Conservation (phyloP, 2,888 invertebrate species). For the Rhyacophila evoluta region DNA sequence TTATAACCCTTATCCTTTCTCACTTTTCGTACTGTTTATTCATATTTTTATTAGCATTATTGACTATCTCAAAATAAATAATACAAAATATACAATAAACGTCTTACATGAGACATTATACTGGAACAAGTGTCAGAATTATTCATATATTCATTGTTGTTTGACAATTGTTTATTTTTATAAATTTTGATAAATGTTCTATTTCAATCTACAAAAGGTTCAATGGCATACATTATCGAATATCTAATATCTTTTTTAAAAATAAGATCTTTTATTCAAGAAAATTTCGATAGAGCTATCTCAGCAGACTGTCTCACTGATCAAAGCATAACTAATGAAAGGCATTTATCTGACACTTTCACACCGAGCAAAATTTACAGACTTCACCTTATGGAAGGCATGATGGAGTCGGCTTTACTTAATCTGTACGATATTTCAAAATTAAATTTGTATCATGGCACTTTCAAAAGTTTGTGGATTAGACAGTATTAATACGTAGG, state of each 20-base stretch:
- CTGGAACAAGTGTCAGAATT: too few relatives aligned
- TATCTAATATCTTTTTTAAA: background rate
- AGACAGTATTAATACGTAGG: background rate
- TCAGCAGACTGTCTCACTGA: background rate
- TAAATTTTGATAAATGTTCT: background rate
- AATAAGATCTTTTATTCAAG: background rate
- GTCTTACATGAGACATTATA: too few relatives aligned
- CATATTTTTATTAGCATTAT: too few relatives aligned
- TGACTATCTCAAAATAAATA: too few relatives aligned
- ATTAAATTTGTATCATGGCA: slow-evolving; percentile 11
- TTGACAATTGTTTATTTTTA: too few relatives aligned
- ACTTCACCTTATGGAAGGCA: background rate
- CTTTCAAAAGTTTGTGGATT: background rate
- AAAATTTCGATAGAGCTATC: background rate
- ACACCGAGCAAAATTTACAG: background rate
- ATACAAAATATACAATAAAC: too few relatives aligned
- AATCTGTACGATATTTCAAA: slow-evolving; percentile 21
- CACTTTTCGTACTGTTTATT: too few relatives aligned
- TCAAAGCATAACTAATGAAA: slow-evolving; percentile 24
- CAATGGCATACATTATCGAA: background rate
- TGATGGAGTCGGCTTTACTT: background rate
- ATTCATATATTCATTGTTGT: too few relatives aligned
- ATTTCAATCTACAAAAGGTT: background rate
- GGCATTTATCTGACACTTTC: slow-evolving; percentile 4
- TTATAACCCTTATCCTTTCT: too few relatives aligned